These are phyloP conservation scores for Cyphomyrus discorhynchus DNA, from an alignment of 2,113 vertebrate species.

Conservation along the genomic window DNA sequence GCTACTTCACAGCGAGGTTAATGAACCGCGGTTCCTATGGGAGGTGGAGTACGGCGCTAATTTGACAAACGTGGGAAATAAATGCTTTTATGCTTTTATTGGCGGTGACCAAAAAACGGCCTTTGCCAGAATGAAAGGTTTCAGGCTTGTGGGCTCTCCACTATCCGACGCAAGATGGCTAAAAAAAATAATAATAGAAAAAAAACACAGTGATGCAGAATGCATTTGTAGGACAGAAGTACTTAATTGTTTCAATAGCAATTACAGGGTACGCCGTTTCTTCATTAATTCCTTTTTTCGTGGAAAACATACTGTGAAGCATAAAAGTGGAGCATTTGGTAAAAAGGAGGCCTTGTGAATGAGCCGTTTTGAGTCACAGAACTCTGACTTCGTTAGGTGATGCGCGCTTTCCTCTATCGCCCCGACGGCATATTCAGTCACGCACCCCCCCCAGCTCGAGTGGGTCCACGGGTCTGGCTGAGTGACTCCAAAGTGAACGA, in stretches of 20 bases:
- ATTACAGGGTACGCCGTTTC: slow-evolving; percentile 70
- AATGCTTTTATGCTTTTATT: slow-evolving; percentile 83
- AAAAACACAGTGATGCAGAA: slow-evolving; percentile 65
- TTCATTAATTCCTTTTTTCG: slow-evolving; percentile 68
- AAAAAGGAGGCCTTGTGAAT: slow-evolving; percentile 44
- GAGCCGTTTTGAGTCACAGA: slow-evolving; percentile 29
- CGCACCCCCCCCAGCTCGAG: neutral
- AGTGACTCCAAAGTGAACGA: neutral
- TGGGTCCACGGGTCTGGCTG: neutral
- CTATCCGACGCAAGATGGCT: slow-evolving; percentile 49
- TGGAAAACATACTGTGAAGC: slow-evolving; percentile 52
- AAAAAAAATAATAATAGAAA: neutral
- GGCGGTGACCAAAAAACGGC: slow-evolving; percentile 70
- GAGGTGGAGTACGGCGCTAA: slow-evolving; percentile 77
- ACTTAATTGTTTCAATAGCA: slow-evolving; percentile 74
- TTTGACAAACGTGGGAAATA: slow-evolving; percentile 79
- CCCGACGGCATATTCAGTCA: neutral
- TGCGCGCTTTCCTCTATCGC: neutral
- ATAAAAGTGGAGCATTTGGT: slow-evolving; percentile 46
- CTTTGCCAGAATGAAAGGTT: slow-evolving; percentile 77
- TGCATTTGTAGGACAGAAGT: slow-evolving; percentile 77
- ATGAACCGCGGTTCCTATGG: slow-evolving; percentile 73
- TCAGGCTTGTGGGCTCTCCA: slow-evolving; percentile 71
- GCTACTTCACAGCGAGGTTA: slow-evolving; percentile 72
- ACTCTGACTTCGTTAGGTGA: neutral